Conservation (phyloP, 2,888 invertebrate genomes). For the Trachelus stipa region DNA sequence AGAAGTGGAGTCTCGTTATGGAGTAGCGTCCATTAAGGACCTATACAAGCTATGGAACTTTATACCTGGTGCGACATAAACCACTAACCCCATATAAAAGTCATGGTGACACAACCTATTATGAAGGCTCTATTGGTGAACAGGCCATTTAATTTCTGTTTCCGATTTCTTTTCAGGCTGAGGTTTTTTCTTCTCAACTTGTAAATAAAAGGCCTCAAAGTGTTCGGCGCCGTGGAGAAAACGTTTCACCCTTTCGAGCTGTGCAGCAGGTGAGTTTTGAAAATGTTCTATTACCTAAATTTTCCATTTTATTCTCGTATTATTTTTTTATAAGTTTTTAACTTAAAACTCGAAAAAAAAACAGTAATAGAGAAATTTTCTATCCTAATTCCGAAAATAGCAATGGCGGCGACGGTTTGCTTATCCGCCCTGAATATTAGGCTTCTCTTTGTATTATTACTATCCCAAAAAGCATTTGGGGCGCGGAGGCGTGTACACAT, state of each 20-base stretch:
- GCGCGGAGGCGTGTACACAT: neutral
- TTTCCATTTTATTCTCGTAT: neutral
- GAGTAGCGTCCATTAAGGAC: slow-evolving; percentile 51
- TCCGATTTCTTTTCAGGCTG: slow-evolving; percentile 68
- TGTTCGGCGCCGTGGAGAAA: slow-evolving; percentile 76
- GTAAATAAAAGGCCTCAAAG: slow-evolving; percentile 74
- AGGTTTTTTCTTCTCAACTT: slow-evolving; percentile 65
- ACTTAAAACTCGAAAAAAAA: neutral
- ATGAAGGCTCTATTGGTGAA: slow-evolving; percentile 23
- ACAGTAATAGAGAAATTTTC: neutral
- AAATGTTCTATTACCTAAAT: slow-evolving; percentile 28
- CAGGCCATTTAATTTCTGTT: slow-evolving; percentile 28
- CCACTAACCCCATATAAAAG: slow-evolving; percentile 50
- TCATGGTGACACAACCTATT: slow-evolving; percentile 28
- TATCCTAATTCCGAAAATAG: neutral
- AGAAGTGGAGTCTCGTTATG: slow-evolving; percentile 26
- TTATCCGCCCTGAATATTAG: neutral
- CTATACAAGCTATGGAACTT: slow-evolving; percentile 55
- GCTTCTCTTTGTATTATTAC: neutral
- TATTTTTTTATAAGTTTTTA: neutral
- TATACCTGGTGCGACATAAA: slow-evolving; percentile 60
- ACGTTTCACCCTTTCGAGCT: slow-evolving; percentile 74
- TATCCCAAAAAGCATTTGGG: neutral
- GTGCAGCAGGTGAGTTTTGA: slow-evolving; percentile 69
- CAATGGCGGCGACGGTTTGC: neutral